Percentiles rank a stretch among this genome's conserved stretches.
phyloP scores from a whole-genome alignment of 2,888 invertebrate genomes.

The Balanococcus diminutus region DNA sequence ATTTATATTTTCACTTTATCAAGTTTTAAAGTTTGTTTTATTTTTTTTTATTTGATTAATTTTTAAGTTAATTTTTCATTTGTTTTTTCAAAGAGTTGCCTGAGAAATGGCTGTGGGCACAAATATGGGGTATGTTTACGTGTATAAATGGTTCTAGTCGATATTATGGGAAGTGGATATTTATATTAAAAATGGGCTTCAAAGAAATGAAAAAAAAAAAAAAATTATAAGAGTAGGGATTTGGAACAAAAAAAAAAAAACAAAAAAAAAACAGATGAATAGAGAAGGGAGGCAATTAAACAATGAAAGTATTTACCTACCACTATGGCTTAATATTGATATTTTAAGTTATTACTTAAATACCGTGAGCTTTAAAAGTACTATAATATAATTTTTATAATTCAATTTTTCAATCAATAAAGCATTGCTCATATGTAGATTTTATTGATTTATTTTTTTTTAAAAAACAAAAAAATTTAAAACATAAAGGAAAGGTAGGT shows the following conservation, averaged over 20 bases:
- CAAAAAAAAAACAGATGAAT: no score
- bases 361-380: background rate
- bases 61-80: background rate
- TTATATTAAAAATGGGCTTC: background rate
- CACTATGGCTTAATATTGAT: background rate
- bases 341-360: slow-evolving; percentile 20
- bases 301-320: slow-evolving; percentile 7
- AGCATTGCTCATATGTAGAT: background rate
- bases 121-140: background rate
- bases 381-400: background rate
- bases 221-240: background rate
- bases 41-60: background rate
- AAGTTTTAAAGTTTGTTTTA: background rate
- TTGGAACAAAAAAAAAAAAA: background rate
- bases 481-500: no score
- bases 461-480: background rate
- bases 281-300: no score
- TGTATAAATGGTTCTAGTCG: background rate
- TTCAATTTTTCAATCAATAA: slow-evolving; percentile 39
- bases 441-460: slow-evolving; percentile 20
- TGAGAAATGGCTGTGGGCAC: background rate
- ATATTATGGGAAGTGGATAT: background rate
- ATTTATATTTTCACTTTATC: background rate
- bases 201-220: background rate
- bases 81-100: background rate